Evolutionary conservation across 2,888 invertebrate species (phyloP), one percentile per base, ranked within the genome.

Genomic region (Epirrhoe tristata): DNA sequence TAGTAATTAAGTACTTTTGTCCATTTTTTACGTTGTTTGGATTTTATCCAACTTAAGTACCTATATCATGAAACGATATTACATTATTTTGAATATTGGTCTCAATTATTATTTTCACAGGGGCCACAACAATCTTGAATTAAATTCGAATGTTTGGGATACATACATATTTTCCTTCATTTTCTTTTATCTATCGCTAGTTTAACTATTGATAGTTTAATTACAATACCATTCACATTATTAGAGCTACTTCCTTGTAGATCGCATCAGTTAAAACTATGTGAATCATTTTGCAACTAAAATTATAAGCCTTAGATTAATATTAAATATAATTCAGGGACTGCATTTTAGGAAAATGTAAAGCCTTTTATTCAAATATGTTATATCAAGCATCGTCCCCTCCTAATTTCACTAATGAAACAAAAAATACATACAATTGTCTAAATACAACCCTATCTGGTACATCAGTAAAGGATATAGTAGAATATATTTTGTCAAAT

Each of bases 351-450:
- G 58, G 56, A 60, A 51, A 68, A 71, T 73, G 80, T 81, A 80
- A 83, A 82, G 78, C 77, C 78, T 57, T 82, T 63, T 74, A 74
- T 74, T 78, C 74, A 79, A 76, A 75, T 69, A 71, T 69, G 71
- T 69, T 72, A 76, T 68, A 74, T 72, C 70, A 72, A 70, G 61
- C 58, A 67, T 76, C 79, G 77, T 77, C 78, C 54, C 74, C 66
- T 70, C 72, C 71, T 76, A 79, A 74, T 70, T 66, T 79, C 68
- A 69, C 83, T 85, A 85, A 77, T 72, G 56, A 73, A 77, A 77
- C 79, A 77, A 74, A 83, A 85, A 85, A 86, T 89, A 89, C 89
- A 88, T 89, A 90, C 82, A 69, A 58, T 84, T 77, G 79, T 82
- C 86, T 88, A 87, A 85, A 84, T 85, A 85, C 83, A 85, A 83